Evolutionary conservation across 2,113 vertebrate genomes (phyloP).

Genomic region (Oxyura jamaicensis): DNA sequence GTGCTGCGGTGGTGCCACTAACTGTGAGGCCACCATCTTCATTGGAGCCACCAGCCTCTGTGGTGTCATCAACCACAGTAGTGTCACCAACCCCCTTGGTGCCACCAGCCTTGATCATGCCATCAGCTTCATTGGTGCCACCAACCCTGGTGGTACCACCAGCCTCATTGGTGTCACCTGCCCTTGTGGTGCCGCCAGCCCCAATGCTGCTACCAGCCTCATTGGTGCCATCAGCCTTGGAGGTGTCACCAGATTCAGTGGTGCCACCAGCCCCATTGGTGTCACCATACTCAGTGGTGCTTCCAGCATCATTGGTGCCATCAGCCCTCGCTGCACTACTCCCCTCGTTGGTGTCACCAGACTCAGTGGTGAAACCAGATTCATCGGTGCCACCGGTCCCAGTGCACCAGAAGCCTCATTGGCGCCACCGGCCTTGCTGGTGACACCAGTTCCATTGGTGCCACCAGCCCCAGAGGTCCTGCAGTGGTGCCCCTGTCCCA

Average conservation of each 20-base stretch:
- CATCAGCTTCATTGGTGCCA: not conserved
- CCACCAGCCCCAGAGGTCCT: not conserved
- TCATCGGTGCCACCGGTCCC: not conserved
- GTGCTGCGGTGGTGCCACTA: too few species aligned
- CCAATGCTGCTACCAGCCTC: too few species aligned
- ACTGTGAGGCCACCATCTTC: too few species aligned
- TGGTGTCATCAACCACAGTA: too few species aligned
- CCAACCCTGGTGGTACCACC: too few species aligned
- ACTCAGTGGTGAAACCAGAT: not conserved
- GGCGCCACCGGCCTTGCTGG: not conserved
- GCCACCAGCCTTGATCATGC: not conserved
- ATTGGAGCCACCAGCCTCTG: too few species aligned
- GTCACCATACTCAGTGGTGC: not conserved
- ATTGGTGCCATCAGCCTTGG: too few species aligned
- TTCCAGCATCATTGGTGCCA: not conserved
- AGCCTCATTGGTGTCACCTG: not conserved
- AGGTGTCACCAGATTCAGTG: too few species aligned
- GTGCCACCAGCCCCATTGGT: too few species aligned
- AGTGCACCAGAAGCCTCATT: not conserved
- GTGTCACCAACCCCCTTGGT: too few species aligned
- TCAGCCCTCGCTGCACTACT: not conserved
- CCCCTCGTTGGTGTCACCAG: not conserved
- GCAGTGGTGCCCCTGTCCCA: not conserved
- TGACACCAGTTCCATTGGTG: not conserved
- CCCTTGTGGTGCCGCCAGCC: not conserved